These are phyloP conservation scores for Hafferia zeledoni DNA, from an alignment of 2,797 vertebrate genomes.

Conservation along the genomic window DNA sequence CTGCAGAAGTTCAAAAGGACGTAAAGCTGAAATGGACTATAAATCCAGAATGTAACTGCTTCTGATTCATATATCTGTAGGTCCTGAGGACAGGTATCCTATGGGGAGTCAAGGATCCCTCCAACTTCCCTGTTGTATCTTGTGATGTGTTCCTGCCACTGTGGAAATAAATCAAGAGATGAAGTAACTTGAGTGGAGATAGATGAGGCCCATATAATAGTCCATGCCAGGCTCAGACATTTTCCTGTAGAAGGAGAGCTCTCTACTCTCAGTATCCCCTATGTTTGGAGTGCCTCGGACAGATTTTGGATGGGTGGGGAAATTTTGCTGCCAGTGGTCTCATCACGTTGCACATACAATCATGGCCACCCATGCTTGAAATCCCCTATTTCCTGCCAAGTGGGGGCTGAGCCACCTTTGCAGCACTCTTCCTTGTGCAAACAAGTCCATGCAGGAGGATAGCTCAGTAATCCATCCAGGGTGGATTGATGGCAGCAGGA, in stretches of 20 bases:
- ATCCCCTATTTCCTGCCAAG: not conserved
- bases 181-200: not conserved
- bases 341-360: rapidly evolving
- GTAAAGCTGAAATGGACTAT: not conserved
- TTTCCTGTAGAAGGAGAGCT: not conserved
- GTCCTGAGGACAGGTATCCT: not conserved
- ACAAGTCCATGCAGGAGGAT: not conserved
- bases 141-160: not conserved
- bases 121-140: not conserved
- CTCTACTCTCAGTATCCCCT: not conserved
- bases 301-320: not conserved
- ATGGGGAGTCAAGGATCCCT: not conserved
- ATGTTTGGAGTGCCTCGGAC: not conserved
- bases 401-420: not conserved
- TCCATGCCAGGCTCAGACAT: not conserved
- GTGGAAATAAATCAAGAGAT: not conserved
- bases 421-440: not conserved
- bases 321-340: not conserved
- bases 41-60: not conserved
- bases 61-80: not conserved
- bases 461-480: not conserved
- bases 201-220: not conserved
- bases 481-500: rapidly evolving
- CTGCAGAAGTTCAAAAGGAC: not conserved
- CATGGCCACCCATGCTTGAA: not conserved